Evolutionary conservation across 2,888 invertebrate genomes (phyloP), one percentile per base, ranked within the genome.

Genomic region (Gymnoscelis rufifasciata): DNA sequence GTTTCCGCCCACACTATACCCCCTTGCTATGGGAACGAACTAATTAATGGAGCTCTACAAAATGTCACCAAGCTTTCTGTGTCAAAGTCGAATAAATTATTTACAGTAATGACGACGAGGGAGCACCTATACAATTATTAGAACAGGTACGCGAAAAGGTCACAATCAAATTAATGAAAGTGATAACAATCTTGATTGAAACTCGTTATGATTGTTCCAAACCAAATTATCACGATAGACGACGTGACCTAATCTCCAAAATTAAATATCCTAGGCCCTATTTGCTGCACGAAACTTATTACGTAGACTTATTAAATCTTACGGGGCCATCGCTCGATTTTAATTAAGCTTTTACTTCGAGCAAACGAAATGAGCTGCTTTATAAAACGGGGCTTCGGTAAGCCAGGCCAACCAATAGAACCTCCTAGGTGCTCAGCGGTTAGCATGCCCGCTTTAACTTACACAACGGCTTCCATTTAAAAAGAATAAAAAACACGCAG

Each of bases 21-120:
- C 14, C 31, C n/a, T n/a, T 15, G 14, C 33, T 11, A 19, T 19
- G 55, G 56, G 54, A 44, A 43, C 51, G 45, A 51, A 24, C 62
- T 74, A 73, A 74, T 74, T 69, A 66, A 71, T 61, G 66, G 58
- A 60, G 58, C 57, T 62, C 47, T 52, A 48, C 64, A 54, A 62
- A 63, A 62, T 56, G 58, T 56, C 35, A 35, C 19, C 35, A 57
- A 51, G 50, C 52, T 52, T 55, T 51, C 44, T 49, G 45, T 38
- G 54, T 47, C 52, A 49, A 48, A 56, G 52, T 55, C 51, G 46
- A 52, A 58, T 49, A 46, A 50, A 56, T 56, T 58, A 56, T 46
- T 37, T 23, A 42, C 47, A 48, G 40, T 49, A 47, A 46, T 54
- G 5, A 2, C 19, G 19, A 5, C 19, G 2, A 19, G 5, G 5